Evolutionary conservation across 2,113 vertebrate genomes (phyloP).

Genomic region (Archilochus colubris): DNA sequence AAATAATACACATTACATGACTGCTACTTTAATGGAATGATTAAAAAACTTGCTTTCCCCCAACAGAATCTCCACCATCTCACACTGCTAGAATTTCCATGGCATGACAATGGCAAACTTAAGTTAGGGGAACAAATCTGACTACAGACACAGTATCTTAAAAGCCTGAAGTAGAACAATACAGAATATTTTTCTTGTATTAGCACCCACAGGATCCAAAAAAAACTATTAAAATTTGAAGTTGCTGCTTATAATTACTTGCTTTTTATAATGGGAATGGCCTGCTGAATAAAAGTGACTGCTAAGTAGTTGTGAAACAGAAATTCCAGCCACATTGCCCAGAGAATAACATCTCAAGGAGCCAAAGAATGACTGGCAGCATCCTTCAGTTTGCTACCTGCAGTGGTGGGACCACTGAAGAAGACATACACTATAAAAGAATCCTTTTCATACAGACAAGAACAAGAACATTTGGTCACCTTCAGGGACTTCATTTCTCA

Average conservation of each 20-base stretch:
- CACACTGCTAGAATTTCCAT: not conserved
- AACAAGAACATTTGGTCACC: not conserved
- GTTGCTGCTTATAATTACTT: not conserved
- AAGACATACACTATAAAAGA: accelerated
- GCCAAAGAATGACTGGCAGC: not conserved
- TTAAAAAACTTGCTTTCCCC: not conserved
- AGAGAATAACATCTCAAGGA: not conserved
- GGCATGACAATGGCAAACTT: not conserved
- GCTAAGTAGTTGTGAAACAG: not conserved
- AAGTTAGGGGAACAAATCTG: not conserved
- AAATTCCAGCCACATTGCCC: not conserved
- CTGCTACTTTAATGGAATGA: not conserved
- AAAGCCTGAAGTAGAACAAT: not conserved
- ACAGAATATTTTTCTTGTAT: not conserved
- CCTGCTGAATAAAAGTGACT: not conserved
- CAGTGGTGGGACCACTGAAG: not conserved
- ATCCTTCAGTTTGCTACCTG: not conserved
- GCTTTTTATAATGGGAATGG: not conserved
- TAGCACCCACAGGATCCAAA: not conserved
- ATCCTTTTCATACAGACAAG: accelerated
- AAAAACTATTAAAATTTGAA: not conserved
- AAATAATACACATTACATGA: not conserved
- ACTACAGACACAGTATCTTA: not conserved
- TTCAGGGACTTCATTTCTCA: not conserved
- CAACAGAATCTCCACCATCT: not conserved